Percentiles rank a stretch among this genome's conserved stretches.
These are phyloP conservation scores for Drosophila hydei DNA, from an alignment of 1,140 invertebrate species.

Conservation along the genomic window DNA sequence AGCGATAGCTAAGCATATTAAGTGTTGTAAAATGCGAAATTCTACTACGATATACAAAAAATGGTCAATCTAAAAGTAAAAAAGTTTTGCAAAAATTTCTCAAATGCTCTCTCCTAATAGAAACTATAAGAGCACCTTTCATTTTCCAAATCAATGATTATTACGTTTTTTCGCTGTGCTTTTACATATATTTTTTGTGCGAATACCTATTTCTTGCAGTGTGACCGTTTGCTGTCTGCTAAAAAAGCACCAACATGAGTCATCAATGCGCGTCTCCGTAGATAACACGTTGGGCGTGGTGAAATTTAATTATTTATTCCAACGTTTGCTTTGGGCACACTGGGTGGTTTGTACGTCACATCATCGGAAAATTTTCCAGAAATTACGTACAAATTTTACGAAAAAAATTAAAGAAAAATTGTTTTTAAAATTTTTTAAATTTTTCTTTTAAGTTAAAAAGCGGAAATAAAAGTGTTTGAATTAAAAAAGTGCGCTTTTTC, in stretches of 20 bases:
- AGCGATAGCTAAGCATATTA: background rate
- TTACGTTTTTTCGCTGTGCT: no score
- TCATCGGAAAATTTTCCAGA: slow-evolving; percentile 79
- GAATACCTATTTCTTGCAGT: slow-evolving; percentile 8
- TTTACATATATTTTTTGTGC: slow-evolving; percentile 1
- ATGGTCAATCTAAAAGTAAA: background rate
- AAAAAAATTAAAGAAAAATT: slow-evolving; percentile 44
- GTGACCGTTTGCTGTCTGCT: slow-evolving; percentile 35
- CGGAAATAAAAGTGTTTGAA: slow-evolving; percentile 18
- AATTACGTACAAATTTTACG: slow-evolving; percentile 71
- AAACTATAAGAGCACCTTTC: no score
- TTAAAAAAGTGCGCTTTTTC: slow-evolving; percentile 43
- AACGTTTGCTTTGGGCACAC: slow-evolving; percentile 59
- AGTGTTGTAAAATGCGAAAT: slow-evolving; percentile 8
- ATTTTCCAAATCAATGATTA: no score
- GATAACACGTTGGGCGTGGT: slow-evolving; percentile 46
- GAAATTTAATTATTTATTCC: slow-evolving; percentile 50
- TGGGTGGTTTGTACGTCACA: slow-evolving; percentile 45
- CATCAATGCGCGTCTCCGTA: slow-evolving; percentile 4
- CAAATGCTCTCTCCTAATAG: background rate
- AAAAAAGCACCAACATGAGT: slow-evolving; percentile 15
- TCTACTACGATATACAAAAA: background rate
- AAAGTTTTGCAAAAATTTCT: background rate
- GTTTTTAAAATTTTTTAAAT: slow-evolving; percentile 43
- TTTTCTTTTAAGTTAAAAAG: slow-evolving; percentile 37